phyloP scores from a whole-genome alignment of 35 echinoderm and acorn worm genomes.

The Amphiura filiformis region DNA sequence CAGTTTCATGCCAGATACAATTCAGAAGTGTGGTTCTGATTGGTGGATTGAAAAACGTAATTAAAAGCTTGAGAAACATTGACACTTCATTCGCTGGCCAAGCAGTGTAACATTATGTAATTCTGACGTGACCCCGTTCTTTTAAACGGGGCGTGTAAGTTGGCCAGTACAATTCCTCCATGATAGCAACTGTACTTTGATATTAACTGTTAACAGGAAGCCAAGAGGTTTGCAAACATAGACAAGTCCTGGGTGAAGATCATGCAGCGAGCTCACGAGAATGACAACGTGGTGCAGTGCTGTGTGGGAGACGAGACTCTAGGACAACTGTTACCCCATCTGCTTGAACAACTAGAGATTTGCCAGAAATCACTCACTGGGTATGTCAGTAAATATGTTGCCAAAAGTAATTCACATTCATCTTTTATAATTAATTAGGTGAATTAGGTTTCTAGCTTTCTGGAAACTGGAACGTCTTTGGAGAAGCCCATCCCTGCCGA shows the following conservation, averaged over 20 bases:
- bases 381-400: constrained; percentile 44
- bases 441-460: background rate
- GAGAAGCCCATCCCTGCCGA: no score
- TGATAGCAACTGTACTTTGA: no score
- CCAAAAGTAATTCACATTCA: background rate
- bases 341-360: constrained; percentile 94
- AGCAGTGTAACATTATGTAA: no score
- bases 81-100: no score
- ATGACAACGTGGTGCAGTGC: constrained; percentile 86
- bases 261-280: constrained; percentile 97
- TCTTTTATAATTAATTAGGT: background rate
- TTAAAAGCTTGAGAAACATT: no score
- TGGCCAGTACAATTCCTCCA: no score
- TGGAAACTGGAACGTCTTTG: no score
- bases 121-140: no score
- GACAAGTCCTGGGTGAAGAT: constrained; percentile 99
- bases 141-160: no score
- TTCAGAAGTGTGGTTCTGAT: no score
- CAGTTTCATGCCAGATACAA: no score
- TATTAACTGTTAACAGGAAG: constrained; percentile 69
- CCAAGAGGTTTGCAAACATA: constrained; percentile 96
- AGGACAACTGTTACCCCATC: constrained; percentile 93
- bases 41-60: no score
- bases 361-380: constrained; percentile 99
- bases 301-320: constrained; percentile 99